These are phyloP conservation scores for Rhadinocentrus ornatus DNA, from an alignment of 2,797 vertebrate species.

Conservation along the genomic window DNA sequence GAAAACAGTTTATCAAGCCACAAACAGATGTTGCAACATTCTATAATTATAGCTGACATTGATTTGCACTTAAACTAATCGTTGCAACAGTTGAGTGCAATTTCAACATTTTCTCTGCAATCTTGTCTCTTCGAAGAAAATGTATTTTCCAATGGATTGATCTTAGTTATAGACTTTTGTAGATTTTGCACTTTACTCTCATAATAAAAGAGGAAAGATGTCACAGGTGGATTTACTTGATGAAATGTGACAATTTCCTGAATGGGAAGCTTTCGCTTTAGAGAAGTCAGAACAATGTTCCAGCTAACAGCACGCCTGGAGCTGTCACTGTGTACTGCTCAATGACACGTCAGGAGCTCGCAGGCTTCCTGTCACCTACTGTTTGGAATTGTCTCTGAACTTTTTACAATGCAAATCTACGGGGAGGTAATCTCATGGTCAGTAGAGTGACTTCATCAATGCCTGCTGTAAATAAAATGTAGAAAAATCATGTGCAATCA, in stretches of 20 bases:
- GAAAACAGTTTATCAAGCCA: constrained; percentile 61
- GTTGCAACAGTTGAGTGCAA: constrained; percentile 45
- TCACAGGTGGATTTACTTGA: constrained; percentile 16
- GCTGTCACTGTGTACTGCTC: constrained; percentile 35
- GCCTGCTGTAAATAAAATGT: constrained; percentile 45
- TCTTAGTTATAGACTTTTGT: constrained; percentile 23
- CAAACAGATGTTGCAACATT: constrained; percentile 51
- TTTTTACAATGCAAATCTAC: constrained; percentile 11
- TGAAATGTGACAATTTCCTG: constrained; percentile 16
- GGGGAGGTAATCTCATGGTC: constrained; percentile 40
- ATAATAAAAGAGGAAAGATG: constrained; percentile 34
- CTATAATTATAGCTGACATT: constrained; percentile 63
- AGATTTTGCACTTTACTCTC: constrained; percentile 31
- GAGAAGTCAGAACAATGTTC: constrained; percentile 39
- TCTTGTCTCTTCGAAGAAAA: constrained; percentile 19
- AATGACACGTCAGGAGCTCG: constrained; percentile 39
- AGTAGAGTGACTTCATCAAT: constrained; percentile 14
- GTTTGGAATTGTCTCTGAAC: constrained; percentile 20
- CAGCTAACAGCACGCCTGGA: constrained; percentile 19
- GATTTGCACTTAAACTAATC: constrained; percentile 65
- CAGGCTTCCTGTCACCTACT: constrained; percentile 31
- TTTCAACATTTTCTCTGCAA: constrained; percentile 51
- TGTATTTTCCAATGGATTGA: constrained; percentile 2
- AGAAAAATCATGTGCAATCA: constrained; percentile 39
- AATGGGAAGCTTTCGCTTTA: constrained; percentile 11